Base-by-base conservation (phyloP, 2,113 vertebrate genomes). In the Rana temporaria region DNA sequence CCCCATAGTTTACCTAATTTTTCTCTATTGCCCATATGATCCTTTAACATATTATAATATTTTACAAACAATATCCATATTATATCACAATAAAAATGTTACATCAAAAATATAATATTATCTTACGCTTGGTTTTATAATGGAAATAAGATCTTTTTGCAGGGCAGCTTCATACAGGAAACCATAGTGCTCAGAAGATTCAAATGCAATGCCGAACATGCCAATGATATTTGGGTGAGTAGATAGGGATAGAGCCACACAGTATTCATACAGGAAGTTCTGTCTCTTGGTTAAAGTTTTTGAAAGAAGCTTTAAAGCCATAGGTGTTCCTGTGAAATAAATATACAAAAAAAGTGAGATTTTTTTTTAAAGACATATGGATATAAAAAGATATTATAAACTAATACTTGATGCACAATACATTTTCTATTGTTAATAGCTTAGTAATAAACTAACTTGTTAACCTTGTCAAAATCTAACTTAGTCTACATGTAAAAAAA, bases 241-340 rank as follows among this genome's bases (percentile, higher is more conserved):
- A 62, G 96, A 96, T 0, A 99, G 93, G 1, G 94, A 94, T 57
- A 99, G 91, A 0, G 96, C 97, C 86, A 97, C 94, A 1, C 97
- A 98, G 76, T 98, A 98, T 84, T 99, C 97, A 2, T 96, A 91
- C 64, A 99, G 91, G 89, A 99, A 99, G n/a, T 94, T 92, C 5
- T 96, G 95, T 76, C 96, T 92, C 84, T 96, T 94, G 0, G 97
- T 99, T 0, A 94, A 95, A 30, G 92, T 85, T 90, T 98, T 98
- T 1, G 96, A 94, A 67, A 99, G 93, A 75, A 97, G 93, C 84
- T 99, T 99, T 87, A 99, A 93, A 2, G 97, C 97, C 95, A 99
- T 95, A 9, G 94, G 91, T 0, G 97, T 98, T 38, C 97, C 97
- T 97, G 86, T 4, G 56, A 19, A 80, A 70, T 48, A 77, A 3